A percentile compares a stretch with the other conserved stretches of the same genome.
Evolutionary conservation across 2,797 vertebrate genomes (phyloP).

Genomic region (Gymnothorax reevesii): DNA sequence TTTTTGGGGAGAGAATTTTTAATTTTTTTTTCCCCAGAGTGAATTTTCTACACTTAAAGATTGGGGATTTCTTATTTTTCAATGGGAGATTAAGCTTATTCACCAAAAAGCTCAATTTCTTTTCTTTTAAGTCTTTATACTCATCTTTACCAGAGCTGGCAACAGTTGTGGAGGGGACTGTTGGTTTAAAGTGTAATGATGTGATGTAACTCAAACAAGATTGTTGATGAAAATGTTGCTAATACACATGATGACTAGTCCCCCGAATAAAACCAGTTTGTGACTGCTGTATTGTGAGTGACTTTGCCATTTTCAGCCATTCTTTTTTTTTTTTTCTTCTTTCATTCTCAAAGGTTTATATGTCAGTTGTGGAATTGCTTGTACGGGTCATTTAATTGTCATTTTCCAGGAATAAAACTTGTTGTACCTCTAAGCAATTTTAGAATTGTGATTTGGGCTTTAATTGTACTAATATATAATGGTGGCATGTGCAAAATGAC

Average conservation of each 20-base stretch:
- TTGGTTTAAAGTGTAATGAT: no score
- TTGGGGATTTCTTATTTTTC: no score
- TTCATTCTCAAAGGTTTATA: no score
- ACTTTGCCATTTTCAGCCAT: background rate
- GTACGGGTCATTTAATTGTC: background rate
- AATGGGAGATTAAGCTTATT: no score
- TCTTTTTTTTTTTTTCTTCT: no score
- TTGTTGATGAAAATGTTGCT: slow-evolving; percentile 51
- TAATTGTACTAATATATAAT: background rate
- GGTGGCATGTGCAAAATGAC: background rate
- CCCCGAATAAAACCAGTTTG: slow-evolving; percentile 1
- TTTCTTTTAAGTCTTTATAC: no score
- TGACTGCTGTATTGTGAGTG: slow-evolving; percentile 37
- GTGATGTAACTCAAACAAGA: slow-evolving; percentile 5
- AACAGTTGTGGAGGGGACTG: no score
- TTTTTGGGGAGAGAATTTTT: no score
- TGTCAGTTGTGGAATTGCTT: background rate
- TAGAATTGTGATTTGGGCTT: background rate
- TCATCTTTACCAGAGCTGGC: no score
- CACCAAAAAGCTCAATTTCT: no score
- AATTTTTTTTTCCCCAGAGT: no score
- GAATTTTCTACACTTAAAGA: no score
- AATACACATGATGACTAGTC: background rate
- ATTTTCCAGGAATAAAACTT: background rate
- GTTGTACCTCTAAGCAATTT: background rate